Percentiles rank a stretch among this genome's conserved stretches.
These are phyloP conservation scores for Puntigrus tetrazona DNA, from an alignment of 2,113 vertebrate genomes.

Conservation along the genomic window DNA sequence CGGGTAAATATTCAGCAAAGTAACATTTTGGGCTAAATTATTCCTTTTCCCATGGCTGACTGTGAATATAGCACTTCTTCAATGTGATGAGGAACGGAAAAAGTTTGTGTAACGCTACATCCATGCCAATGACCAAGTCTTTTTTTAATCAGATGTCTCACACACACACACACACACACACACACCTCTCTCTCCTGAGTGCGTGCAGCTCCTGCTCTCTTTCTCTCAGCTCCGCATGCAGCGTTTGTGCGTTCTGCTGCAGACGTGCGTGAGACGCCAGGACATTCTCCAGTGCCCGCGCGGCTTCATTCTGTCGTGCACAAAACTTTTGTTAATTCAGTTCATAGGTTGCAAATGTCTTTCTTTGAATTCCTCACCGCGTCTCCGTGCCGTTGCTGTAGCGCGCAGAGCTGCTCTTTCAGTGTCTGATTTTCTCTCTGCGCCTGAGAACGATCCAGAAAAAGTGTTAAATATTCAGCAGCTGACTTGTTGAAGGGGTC, in stretches of 20 bases:
- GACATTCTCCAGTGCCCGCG: slow-evolving; percentile 67
- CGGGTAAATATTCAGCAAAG: too few relatives aligned
- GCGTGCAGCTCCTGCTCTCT: slow-evolving; percentile 67
- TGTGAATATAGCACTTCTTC: not conserved
- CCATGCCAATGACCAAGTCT: too few relatives aligned
- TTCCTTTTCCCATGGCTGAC: too few relatives aligned
- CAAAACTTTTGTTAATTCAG: not conserved
- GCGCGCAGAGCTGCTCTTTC: slow-evolving; percentile 59
- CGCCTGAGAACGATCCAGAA: slow-evolving; percentile 53
- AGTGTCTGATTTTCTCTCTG: slow-evolving; percentile 65
- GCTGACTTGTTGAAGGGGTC: not conserved
- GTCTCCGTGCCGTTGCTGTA: slow-evolving; percentile 27
- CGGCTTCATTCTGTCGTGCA: slow-evolving; percentile 62
- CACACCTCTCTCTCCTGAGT: slow-evolving; percentile 72
- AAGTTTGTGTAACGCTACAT: too few relatives aligned
- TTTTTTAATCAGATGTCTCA: not conserved
- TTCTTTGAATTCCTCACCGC: not conserved
- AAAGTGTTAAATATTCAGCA: not conserved
- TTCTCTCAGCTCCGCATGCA: slow-evolving; percentile 67
- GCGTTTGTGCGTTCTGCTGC: slow-evolving; percentile 68
- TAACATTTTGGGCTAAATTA: too few relatives aligned
- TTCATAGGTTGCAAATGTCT: not conserved
- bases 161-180: too few relatives aligned
- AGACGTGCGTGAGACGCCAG: slow-evolving; percentile 68
- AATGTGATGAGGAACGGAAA: not conserved